Percentiles rank a stretch among this genome's conserved stretches.
These are phyloP conservation scores for Herpetotheres cachinnans DNA, from an alignment of 2,113 vertebrate species.

Conservation along the genomic window DNA sequence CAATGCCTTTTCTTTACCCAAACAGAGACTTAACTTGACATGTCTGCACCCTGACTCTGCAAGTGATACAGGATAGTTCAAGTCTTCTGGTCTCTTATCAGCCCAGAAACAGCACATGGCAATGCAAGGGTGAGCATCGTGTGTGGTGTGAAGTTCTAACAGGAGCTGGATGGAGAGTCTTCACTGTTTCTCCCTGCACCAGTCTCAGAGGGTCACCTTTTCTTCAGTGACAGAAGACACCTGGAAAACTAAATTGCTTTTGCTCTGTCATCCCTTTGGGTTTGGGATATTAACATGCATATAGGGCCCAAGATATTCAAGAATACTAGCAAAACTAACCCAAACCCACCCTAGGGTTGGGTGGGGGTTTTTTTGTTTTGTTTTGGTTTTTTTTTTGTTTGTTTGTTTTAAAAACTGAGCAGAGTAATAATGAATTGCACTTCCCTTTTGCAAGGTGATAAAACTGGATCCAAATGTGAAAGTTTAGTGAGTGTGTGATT, in stretches of 20 bases:
- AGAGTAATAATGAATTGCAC: not conserved
- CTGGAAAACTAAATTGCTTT: not conserved
- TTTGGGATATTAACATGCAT: not conserved
- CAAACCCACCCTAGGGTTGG: rapidly evolving
- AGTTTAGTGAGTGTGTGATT: not conserved
- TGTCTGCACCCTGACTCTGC: not conserved
- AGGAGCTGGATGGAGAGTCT: not conserved
- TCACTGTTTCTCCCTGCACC: not conserved
- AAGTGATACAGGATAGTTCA: not conserved
- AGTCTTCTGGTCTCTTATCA: not conserved
- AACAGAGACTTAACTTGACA: not conserved
- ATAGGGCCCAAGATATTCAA: not conserved
- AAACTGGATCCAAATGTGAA: not conserved
- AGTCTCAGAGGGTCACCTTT: not conserved
- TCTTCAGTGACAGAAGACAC: not conserved
- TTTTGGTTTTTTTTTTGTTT: not conserved
- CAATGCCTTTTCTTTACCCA: not conserved
- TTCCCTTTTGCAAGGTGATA: not conserved
- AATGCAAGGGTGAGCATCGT: rapidly evolving
- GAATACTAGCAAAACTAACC: not conserved
- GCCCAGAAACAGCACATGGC: not conserved
- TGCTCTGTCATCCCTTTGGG: not conserved
- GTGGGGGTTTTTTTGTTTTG: not conserved
- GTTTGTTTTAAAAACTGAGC: not conserved
- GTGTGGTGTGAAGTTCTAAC: not conserved